phyloP scores from a whole-genome alignment of 2,113 vertebrate species.

The Balaeniceps rex region DNA sequence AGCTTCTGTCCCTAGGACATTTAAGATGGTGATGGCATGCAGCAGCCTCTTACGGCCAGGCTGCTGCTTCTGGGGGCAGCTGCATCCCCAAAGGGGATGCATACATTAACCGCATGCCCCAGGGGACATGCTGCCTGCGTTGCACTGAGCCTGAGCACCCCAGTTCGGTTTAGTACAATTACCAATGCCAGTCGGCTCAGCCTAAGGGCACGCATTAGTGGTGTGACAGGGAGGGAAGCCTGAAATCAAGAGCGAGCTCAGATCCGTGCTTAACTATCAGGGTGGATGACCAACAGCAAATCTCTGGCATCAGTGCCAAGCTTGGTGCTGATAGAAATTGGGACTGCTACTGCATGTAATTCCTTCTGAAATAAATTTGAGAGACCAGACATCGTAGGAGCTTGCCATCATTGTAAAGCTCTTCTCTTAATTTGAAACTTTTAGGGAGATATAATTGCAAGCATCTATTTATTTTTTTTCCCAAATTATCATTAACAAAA shows the following conservation, averaged over 20 bases:
- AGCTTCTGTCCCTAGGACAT: neutral
- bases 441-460: neutral
- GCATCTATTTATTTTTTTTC: neutral
- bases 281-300: neutral
- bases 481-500: neutral
- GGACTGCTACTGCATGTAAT: neutral
- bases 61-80: neutral
- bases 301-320: neutral
- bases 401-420: neutral
- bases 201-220: fast-evolving
- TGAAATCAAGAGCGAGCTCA: neutral
- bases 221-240: neutral
- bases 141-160: neutral
- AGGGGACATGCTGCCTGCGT: neutral
- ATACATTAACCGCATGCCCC: fast-evolving
- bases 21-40: neutral
- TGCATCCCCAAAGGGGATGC: neutral
- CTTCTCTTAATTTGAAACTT: neutral
- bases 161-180: neutral
- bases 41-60: neutral
- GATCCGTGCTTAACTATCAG: neutral
- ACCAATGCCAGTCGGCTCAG: neutral
- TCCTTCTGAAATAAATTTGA: neutral
- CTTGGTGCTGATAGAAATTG: neutral
- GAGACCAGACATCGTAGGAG: neutral